phyloP scores from a whole-genome alignment of 2,797 vertebrate species.

The Enteromius anoplus region DNA sequence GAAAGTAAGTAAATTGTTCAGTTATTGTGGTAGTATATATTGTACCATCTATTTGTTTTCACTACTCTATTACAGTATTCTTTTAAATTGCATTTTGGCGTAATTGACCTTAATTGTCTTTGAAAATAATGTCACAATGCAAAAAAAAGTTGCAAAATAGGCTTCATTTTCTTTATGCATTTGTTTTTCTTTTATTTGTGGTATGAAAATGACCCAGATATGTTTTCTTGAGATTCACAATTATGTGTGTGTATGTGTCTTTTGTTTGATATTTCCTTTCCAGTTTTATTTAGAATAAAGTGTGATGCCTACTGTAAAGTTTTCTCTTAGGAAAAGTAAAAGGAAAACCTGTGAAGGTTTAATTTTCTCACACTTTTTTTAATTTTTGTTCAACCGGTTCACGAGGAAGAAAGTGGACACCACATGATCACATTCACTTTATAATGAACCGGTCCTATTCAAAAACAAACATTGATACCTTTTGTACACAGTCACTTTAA shows the following conservation, averaged over 20 bases:
- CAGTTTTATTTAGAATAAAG: slow-evolving; percentile 39
- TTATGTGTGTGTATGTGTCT: slow-evolving; percentile 25
- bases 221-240: slow-evolving; percentile 17
- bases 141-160: slow-evolving; percentile 1
- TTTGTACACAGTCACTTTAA: slow-evolving; percentile 34
- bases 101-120: neutral
- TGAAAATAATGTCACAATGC: slow-evolving; percentile 24
- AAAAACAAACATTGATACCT: slow-evolving; percentile 16
- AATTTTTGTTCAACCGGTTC: slow-evolving; percentile 1
- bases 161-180: neutral
- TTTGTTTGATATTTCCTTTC: slow-evolving; percentile 49
- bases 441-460: slow-evolving; percentile 41
- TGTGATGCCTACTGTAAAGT: slow-evolving; percentile 60
- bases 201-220: neutral
- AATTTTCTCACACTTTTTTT: slow-evolving; percentile 7
- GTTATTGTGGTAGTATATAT: neutral
- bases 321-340: slow-evolving; percentile 40
- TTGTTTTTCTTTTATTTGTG: neutral
- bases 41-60: neutral
- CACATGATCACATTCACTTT: slow-evolving; percentile 29
- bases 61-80: neutral
- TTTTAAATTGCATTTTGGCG: neutral
- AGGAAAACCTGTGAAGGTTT: slow-evolving; percentile 22
- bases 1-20: neutral
- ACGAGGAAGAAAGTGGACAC: slow-evolving; percentile 37